Evolutionary conservation across 2,113 vertebrate species (phyloP).

Genomic region (Tetrax tetrax): DNA sequence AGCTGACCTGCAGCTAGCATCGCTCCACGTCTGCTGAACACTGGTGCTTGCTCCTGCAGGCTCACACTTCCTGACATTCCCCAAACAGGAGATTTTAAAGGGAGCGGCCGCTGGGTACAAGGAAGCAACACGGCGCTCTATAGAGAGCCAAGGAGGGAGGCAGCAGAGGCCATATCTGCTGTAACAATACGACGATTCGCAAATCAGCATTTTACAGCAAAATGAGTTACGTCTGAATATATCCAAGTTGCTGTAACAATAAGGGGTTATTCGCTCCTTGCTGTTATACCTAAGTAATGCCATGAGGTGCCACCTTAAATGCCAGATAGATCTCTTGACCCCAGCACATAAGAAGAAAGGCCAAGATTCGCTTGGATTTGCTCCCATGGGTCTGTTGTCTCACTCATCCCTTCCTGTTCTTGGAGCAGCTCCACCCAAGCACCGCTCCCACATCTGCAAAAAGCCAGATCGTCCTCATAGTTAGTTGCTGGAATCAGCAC

Average conservation of each 20-base stretch:
- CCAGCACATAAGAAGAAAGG: not conserved
- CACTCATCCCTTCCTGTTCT: constrained; percentile 1
- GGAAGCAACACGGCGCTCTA: not conserved
- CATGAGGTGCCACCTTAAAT: not conserved
- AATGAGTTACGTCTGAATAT: not conserved
- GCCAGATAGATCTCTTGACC: not conserved
- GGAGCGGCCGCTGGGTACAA: not conserved
- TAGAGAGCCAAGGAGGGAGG: not conserved
- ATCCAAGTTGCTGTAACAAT: not conserved
- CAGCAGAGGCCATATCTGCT: not conserved
- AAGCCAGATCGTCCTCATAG: not conserved
- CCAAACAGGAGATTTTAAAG: not conserved
- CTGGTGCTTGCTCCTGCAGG: not conserved
- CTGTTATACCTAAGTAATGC: not conserved
- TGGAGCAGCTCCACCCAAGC: constrained; percentile 29
- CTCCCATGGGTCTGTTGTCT: not conserved
- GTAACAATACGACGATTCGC: not conserved
- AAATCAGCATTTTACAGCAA: not conserved
- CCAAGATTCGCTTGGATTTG: not conserved
- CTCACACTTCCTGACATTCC: not conserved
- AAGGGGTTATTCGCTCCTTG: not conserved
- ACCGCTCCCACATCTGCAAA: constrained; percentile 18
- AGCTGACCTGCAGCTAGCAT: not conserved
- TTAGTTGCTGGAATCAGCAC: not conserved
- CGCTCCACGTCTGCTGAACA: not conserved